These are phyloP conservation scores for Micrastur ruficollis DNA, from an alignment of 2,797 vertebrate genomes.

Conservation along the genomic window DNA sequence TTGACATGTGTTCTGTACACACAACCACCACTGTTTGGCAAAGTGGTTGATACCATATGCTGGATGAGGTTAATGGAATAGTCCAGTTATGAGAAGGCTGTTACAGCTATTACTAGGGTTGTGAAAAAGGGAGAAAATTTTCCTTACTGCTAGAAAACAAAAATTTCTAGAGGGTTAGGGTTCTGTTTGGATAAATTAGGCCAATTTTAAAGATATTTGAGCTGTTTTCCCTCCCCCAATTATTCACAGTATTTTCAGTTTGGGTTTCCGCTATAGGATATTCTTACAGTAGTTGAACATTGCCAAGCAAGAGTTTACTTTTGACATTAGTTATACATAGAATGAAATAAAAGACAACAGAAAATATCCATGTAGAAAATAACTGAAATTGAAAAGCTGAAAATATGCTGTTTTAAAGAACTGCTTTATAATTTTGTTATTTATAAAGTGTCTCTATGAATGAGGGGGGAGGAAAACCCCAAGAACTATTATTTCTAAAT, in stretches of 20 bases:
- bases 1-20: not conserved
- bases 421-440: not conserved
- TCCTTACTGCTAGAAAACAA: not conserved
- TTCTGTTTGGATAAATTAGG: not conserved
- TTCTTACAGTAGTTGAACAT: not conserved
- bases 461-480: rapidly evolving
- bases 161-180: not conserved
- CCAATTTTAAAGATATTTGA: not conserved
- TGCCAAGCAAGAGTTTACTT: not conserved
- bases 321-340: not conserved
- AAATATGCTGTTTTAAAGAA: not conserved
- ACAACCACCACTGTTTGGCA: not conserved
- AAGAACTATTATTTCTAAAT: not conserved
- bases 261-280: not conserved
- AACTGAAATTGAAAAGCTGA: not conserved
- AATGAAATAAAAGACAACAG: not conserved
- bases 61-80: not conserved
- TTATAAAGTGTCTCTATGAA: not conserved
- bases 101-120: not conserved
- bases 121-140: not conserved
- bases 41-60: not conserved
- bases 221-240: rapidly evolving
- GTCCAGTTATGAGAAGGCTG: not conserved
- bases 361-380: not conserved
- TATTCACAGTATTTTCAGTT: not conserved